Base-by-base conservation (phyloP, 2,888 invertebrate species). In the Idaea straminata region DNA sequence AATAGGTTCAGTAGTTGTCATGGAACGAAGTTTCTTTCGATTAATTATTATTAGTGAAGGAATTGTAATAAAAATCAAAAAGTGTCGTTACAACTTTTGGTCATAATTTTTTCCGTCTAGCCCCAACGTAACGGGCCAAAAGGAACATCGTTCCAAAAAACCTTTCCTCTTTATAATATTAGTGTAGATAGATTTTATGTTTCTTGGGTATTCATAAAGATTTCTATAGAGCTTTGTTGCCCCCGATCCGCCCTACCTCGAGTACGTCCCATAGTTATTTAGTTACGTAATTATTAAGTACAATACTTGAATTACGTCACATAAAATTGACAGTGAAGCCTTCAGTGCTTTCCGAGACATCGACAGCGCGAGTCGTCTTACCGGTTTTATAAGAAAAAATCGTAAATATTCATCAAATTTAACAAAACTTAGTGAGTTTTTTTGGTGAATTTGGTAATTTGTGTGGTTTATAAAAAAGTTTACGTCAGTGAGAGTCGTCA, bases 301-400 rank as follows among this genome's bases (percentile, higher is more conserved):
- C 47, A 13, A 47, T 47, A 47, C 47, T 47, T 47, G 47, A 47
- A 7, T 47, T 47, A 75, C 76, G 78, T 76, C 62, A 72, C 59
- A 6, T 62, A 69, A 69, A 70, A 72, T 76, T 77, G 76, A 78
- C 78, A 77, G 74, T 72, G 77, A 79, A 81, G 74, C 78, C 76
- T 78, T 67, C 76, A 81, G 81, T 81, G 64, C 63, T 66, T 63
- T 70, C 67, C 65, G 34, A 65, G 63, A 72, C 69, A 67, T 61
- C 68, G 66, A 10, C 47, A 47, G 47, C 7, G 7, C 35, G 61
- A 59, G 67, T 60, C 15, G 63, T 63, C 47, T 7, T 13, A 47
- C 47, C 13, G 0, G 4, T 13, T 47, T 47, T 13, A 4, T 7
- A 7, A 0, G 47, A 13, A 13, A 13, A 13, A 47, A 5, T 47